Percentiles rank a stretch among this genome's conserved stretches.
Conservation (phyloP, 2,797 vertebrate genomes). For the Acipenser ruthenus region DNA sequence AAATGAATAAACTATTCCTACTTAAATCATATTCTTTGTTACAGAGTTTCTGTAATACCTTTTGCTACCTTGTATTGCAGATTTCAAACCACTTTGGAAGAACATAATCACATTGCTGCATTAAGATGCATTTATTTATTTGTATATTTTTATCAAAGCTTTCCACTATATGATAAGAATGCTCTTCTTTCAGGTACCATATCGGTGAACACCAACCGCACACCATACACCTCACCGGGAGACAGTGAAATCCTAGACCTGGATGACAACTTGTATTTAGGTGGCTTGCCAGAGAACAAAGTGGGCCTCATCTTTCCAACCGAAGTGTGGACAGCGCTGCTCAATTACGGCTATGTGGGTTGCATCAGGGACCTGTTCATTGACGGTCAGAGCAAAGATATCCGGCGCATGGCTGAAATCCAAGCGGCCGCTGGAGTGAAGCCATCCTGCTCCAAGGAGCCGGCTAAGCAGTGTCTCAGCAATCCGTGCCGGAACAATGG, state of each 20-base stretch:
- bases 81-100: conserved; percentile 5
- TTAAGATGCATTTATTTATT: conserved; percentile 3
- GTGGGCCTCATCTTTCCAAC: conserved; percentile 91
- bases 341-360: conserved; percentile 96
- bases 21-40: too few relatives aligned
- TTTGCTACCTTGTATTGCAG: too few relatives aligned
- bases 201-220: conserved; percentile 90
- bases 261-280: conserved; percentile 89
- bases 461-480: conserved; percentile 91
- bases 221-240: conserved; percentile 89
- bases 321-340: conserved; percentile 82
- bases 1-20: too few relatives aligned
- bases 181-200: conserved; percentile 73
- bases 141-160: too few relatives aligned
- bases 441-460: conserved; percentile 89
- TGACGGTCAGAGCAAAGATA: conserved; percentile 96
- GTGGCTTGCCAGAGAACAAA: conserved; percentile 91
- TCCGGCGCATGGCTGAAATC: conserved; percentile 87
- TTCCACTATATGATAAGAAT: too few relatives aligned
- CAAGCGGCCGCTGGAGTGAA: conserved; percentile 93
- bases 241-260: conserved; percentile 96
- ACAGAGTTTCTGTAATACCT: too few relatives aligned
- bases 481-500: conserved; percentile 95
- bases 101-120: conserved; percentile 11
- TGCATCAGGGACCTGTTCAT: conserved; percentile 95